phyloP scores from a whole-genome alignment of 2,797 vertebrate genomes.

The Harpagifer antarcticus region DNA sequence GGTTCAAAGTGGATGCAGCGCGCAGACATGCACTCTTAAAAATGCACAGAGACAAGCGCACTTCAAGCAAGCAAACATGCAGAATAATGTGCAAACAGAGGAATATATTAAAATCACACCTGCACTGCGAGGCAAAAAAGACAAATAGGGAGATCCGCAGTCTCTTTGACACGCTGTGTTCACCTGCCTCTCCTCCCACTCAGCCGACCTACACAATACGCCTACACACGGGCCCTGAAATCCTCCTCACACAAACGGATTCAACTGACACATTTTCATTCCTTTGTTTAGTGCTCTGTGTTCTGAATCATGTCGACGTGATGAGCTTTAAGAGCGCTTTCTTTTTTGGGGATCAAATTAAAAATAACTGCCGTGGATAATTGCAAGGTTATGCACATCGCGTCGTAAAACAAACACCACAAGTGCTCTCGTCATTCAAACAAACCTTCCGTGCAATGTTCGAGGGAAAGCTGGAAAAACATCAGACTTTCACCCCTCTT shows the following conservation, averaged over 20 bases:
- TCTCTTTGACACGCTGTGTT: constrained; percentile 74
- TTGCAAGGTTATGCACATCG: constrained; percentile 41
- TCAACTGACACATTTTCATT: constrained; percentile 70
- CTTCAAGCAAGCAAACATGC: not conserved
- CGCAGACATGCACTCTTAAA: constrained; percentile 17
- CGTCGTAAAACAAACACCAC: constrained; percentile 51
- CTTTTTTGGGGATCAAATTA: constrained; percentile 14
- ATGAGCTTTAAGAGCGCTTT: constrained; percentile 53
- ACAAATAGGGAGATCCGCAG: constrained; percentile 64
- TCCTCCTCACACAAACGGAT: constrained; percentile 61
- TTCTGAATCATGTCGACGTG: constrained; percentile 51
- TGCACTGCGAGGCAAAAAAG: constrained; percentile 48
- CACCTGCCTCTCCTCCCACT: constrained; percentile 80
- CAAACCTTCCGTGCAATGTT: constrained; percentile 42
- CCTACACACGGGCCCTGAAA: constrained; percentile 73
- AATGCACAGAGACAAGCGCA: constrained; percentile 8
- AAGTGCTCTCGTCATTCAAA: constrained; percentile 63
- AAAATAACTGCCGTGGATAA: constrained; percentile 33
- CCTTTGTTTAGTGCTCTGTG: constrained; percentile 53
- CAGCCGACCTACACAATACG: constrained; percentile 78
- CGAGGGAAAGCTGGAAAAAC: constrained; percentile 62
- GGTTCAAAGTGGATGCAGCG: constrained; percentile 44
- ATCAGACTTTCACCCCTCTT: constrained; percentile 46
- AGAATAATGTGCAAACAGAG: constrained; percentile 31
- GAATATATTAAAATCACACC: constrained; percentile 49